These are phyloP conservation scores for Poecilia latipinna DNA, from an alignment of 2,113 vertebrate species.

Conservation along the genomic window DNA sequence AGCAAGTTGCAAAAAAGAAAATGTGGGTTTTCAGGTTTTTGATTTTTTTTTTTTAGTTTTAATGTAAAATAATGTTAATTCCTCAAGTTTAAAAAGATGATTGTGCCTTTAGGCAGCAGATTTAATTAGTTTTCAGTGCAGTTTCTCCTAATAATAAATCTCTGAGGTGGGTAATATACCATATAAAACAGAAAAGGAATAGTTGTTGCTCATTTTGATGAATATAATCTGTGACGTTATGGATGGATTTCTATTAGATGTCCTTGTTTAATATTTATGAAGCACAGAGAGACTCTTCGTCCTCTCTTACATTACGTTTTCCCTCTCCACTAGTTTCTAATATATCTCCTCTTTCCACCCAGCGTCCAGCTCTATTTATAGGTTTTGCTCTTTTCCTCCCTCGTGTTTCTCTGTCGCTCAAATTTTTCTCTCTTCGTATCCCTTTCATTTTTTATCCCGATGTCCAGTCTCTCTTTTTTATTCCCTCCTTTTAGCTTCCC, in stretches of 20 bases:
- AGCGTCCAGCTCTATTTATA: slow-evolving; percentile 45
- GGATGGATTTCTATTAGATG: slow-evolving; percentile 11
- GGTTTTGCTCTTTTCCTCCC: slow-evolving; percentile 4
- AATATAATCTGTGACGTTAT: slow-evolving; percentile 7
- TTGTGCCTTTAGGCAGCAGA: not conserved
- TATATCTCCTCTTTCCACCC: slow-evolving; percentile 25
- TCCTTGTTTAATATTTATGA: slow-evolving; percentile 49
- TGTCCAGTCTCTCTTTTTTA: not conserved
- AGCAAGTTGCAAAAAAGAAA: too few relatives aligned
- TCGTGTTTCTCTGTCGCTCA: slow-evolving; percentile 20
- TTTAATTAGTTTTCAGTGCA: not conserved
- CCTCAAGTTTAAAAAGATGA: too few relatives aligned
- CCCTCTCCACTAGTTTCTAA: not conserved
- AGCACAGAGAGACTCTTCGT: slow-evolving; percentile 16
- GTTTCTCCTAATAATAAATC: not conserved
- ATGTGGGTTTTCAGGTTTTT: too few relatives aligned
- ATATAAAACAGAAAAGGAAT: not conserved
- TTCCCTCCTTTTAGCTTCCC: slow-evolving; percentile 1
- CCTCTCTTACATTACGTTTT: not conserved
- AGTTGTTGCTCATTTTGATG: not conserved
- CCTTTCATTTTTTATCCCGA: not conserved
- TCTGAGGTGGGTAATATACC: not conserved
- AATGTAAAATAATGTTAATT: too few relatives aligned
- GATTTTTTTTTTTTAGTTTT: too few relatives aligned
- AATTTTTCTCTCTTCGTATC: not conserved